These are phyloP conservation scores for Archaeoteleia sp. DNA, from an alignment of 2,888 invertebrate genomes.

Conservation along the genomic window DNA sequence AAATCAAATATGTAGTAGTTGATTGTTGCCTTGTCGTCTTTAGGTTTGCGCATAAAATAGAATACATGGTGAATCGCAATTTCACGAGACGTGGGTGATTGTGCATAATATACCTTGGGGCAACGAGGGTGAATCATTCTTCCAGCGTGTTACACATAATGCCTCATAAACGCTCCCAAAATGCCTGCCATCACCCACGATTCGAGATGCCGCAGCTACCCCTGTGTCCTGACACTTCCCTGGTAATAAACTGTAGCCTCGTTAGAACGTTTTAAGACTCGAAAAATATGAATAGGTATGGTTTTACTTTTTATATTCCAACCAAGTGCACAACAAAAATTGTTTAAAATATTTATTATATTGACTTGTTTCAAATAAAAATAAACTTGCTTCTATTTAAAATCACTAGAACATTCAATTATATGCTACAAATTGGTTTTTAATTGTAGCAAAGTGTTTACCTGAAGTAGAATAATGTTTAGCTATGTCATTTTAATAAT, in stretches of 20 bases:
- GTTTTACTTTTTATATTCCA: no score
- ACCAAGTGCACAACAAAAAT: no score
- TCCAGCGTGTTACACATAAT: constrained; percentile 74
- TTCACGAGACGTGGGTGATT: constrained; percentile 61
- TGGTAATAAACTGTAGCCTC: constrained; percentile 70
- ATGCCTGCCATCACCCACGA: constrained; percentile 69
- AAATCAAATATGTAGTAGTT: constrained; percentile 24
- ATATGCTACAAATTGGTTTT: no score
- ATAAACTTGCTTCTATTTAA: no score
- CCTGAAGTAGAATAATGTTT: no score
- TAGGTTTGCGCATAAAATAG: constrained; percentile 43
- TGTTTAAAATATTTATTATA: no score
- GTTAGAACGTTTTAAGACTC: constrained; percentile 57
- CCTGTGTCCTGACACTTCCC: constrained; percentile 63
- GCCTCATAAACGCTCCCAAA: constrained; percentile 75
- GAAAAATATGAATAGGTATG: constrained; percentile 23
- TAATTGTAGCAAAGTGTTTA: no score
- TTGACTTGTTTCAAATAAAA: background rate
- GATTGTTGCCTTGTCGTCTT: constrained; percentile 22
- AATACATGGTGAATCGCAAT: constrained; percentile 61
- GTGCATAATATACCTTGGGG: constrained; percentile 60
- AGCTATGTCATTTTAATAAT: no score
- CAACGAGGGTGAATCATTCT: constrained; percentile 69
- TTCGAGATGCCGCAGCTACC: constrained; percentile 60
- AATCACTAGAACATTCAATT: no score